Evolutionary conservation across 2,113 vertebrate genomes (phyloP), one percentile per base, ranked within the genome.

Genomic region (Pachypanchax playfairii): DNA sequence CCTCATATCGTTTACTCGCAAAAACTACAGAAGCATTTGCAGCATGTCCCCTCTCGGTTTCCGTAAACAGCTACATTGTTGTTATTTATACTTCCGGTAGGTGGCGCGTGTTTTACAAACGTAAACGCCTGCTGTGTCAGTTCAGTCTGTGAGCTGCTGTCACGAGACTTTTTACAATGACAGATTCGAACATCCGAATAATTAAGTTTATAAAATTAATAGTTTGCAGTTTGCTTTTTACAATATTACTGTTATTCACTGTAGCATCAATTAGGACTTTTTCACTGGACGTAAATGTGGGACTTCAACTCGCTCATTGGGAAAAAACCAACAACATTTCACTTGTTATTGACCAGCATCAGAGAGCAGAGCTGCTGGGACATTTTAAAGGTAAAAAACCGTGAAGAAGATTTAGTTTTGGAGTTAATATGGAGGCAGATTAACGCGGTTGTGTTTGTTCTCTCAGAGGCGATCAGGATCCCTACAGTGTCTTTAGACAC

Each of bases 391-490:
- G 90, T 93, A 57, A 26, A 15, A 12, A 15, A 13, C 21, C 5
- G 5, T 6, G 12, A 41, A 20, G 17, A 10, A 25, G 22, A 41
- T 11, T 9, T 20, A 26, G 3, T 21, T 1, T 2, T 20, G 28
- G 9, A 0, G 33, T 35, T 35, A 35, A 13, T n/a, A n/a, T n/a
- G n/a, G n/a, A n/a, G n/a, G n/a, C 33, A 35, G 33, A 12, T 11
- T 11, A 13, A 12, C 33, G 28, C 4, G 31, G 48, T 17, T 12
- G 47, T 20, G 6, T 21, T 5, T 41, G 3, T 28, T 21, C 3
- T 28, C 47, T 54, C 77, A 98, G 97, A 92, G 71, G 94, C 95
- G 3, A 85, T 99, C 64, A 90, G 79, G 82, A 95, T 99, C 64
- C 94, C 94, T 8, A 98, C 97, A 0, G 95, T 98, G 76, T 95